Evolutionary conservation across 2,888 invertebrate genomes (phyloP), one percentile per base, ranked within the genome.

Genomic region (Pedicia rivosa): DNA sequence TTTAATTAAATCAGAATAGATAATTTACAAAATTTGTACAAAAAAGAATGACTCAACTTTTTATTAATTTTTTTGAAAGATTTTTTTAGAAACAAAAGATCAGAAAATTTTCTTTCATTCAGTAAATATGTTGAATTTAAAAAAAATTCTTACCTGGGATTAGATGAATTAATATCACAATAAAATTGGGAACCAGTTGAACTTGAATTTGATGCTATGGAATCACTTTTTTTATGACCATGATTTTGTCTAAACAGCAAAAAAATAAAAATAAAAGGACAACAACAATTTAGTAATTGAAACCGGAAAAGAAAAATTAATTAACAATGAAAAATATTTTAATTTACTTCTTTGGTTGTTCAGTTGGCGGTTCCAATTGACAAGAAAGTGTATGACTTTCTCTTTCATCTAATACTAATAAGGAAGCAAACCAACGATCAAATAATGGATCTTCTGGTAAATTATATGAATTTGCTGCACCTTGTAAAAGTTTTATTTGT

Each of bases 401-500:
- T 37, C 86, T 74, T 56, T 97, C 95, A 54, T 91, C 90, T 37
- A 95, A 66, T 10, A 91, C 78, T 42, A 87, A 71, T 46, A 95
- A 76, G 0, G 87, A 84, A 53, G 86, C 83, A 58, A 97, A 97
- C 97, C 97, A 98, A 37, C 83, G 71, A 62, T 92, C 88, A 59
- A 98, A 97, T 48, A 78, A 71, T 2, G 78, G 69, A 59, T 97
- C 94, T 45, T 75, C 72, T 24, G 74, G 73, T 44, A 97, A 72
- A 53, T 83, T 79, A 59, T 98, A 98, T 3, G 92, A 88, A 56
- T 92, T 90, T 3, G 97, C 94, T 10, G 97, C 91, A 37, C 74
- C 73, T 42, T 98, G 97, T n/a, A 95, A 68, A 40, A 98, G 64
- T 56, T 92, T 84, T 41, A 98, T 88, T 66, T 92, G 92, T 7